Percentiles rank a stretch among this genome's conserved stretches.
Evolutionary conservation across 2,797 vertebrate genomes (phyloP).

Genomic region (Chiroxiphia lanceolata): DNA sequence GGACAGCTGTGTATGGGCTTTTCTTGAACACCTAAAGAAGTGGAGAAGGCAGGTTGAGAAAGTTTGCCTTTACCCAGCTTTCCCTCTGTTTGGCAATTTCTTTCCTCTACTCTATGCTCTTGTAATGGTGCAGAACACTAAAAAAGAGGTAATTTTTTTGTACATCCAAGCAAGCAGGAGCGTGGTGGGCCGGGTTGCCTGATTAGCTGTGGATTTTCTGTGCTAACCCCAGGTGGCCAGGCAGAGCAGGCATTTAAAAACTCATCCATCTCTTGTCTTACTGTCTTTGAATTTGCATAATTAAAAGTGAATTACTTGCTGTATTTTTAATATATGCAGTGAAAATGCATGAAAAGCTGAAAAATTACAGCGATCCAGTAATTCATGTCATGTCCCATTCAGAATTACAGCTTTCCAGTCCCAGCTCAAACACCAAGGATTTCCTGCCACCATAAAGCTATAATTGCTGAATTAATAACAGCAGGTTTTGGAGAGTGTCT

Average conservation of each 20-base stretch:
- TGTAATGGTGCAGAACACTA: not conserved
- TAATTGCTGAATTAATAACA: constrained; percentile 67
- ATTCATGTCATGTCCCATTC: constrained; percentile 67
- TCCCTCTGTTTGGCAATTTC: not conserved
- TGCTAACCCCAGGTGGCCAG: constrained; percentile 5
- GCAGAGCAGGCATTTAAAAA: constrained; percentile 37
- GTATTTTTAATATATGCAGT: constrained; percentile 45
- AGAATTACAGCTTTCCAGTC: constrained; percentile 55
- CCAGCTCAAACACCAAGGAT: not conserved
- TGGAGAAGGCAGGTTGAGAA: not conserved
- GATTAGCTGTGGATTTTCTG: constrained; percentile 13
- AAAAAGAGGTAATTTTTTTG: not conserved
- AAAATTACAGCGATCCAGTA: constrained; percentile 53
- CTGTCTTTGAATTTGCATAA: constrained; percentile 55
- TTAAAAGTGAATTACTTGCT: constrained; percentile 55
- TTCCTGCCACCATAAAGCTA: constrained; percentile 37
- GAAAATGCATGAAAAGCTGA: constrained; percentile 44
- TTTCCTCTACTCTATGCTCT: not conserved
- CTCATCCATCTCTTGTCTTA: constrained; percentile 50
- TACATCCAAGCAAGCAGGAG: not conserved
- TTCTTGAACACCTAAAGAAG: not conserved
- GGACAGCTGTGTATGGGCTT: not conserved
- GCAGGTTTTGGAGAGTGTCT: not conserved
- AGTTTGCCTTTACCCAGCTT: not conserved
- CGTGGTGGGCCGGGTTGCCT: not conserved